Percentiles rank a stretch among this genome's conserved stretches.
These are phyloP conservation scores for Gymnogyps californianus DNA, from an alignment of 2,113 vertebrate species.

Conservation along the genomic window DNA sequence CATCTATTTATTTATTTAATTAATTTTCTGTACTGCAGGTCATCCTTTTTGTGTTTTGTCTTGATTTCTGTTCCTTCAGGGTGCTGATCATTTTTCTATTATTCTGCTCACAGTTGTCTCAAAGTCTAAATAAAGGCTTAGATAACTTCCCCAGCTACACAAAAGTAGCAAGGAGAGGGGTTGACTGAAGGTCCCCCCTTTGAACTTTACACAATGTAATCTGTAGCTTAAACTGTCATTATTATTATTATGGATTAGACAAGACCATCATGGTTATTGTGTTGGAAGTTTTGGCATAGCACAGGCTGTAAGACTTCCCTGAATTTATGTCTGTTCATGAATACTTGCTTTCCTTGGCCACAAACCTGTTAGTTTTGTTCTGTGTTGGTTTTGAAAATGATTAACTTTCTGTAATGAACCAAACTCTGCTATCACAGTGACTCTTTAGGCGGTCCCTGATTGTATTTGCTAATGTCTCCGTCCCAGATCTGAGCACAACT, in stretches of 20 bases:
- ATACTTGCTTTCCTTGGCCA: not conserved
- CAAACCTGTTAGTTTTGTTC: not conserved
- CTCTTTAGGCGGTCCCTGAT: not conserved
- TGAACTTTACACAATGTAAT: not conserved
- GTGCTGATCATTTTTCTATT: not conserved
- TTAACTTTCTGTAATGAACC: not conserved
- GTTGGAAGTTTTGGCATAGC: not conserved
- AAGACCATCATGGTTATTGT: not conserved
- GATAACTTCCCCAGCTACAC: not conserved
- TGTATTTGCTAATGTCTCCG: not conserved
- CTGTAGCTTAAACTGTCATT: not conserved
- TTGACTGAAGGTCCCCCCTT: not conserved
- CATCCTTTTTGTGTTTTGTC: not conserved
- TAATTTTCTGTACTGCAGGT: not conserved
- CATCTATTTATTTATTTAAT: not conserved
- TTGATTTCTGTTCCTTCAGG: not conserved
- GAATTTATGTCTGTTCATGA: not conserved
- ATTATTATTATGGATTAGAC: not conserved
- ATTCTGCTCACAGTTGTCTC: not conserved
- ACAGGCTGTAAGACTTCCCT: not conserved
- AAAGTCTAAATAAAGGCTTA: not conserved
- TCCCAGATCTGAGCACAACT: not conserved
- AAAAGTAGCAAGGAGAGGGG: not conserved
- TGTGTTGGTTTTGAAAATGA: not conserved
- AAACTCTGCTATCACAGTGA: not conserved